Conservation (phyloP, 1,140 invertebrate genomes). For the Heliconius himera region DNA sequence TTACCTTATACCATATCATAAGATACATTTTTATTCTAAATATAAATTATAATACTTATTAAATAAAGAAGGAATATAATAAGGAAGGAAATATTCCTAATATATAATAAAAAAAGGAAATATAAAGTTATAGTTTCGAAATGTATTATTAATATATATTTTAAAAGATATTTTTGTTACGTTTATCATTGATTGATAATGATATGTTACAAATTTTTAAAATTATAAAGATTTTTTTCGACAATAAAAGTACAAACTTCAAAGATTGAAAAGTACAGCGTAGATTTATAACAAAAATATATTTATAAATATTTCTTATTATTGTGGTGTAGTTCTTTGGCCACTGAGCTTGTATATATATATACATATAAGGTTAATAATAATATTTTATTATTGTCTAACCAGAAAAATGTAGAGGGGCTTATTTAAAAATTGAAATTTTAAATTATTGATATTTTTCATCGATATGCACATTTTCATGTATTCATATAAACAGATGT, state of each 20-base stretch:
- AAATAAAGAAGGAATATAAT: background rate
- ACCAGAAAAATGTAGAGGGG: too few species aligned
- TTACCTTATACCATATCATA: slow-evolving; percentile 21
- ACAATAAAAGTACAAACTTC: background rate
- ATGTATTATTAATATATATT: background rate
- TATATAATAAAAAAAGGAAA: background rate
- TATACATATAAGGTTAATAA: too few species aligned
- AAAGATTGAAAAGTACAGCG: background rate
- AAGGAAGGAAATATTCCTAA: background rate
- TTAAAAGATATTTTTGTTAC: too few species aligned
- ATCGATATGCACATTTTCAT: background rate
- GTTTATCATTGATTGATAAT: background rate
- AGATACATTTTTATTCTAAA: slow-evolving; percentile 20
- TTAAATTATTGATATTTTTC: background rate
- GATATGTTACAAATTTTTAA: background rate
- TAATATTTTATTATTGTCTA: too few species aligned
- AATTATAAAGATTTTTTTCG: background rate
- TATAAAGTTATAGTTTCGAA: background rate
- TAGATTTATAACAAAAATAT: background rate
- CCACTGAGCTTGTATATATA: too few species aligned
- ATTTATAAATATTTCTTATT: too few species aligned
- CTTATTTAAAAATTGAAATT: background rate
- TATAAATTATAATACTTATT: background rate
- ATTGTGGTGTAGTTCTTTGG: too few species aligned
- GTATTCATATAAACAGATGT: too few species aligned